Evolutionary conservation across 1,140 invertebrate species (phyloP), one percentile per base, ranked within the genome.

Genomic region (Pseudomyrmex sp.): DNA sequence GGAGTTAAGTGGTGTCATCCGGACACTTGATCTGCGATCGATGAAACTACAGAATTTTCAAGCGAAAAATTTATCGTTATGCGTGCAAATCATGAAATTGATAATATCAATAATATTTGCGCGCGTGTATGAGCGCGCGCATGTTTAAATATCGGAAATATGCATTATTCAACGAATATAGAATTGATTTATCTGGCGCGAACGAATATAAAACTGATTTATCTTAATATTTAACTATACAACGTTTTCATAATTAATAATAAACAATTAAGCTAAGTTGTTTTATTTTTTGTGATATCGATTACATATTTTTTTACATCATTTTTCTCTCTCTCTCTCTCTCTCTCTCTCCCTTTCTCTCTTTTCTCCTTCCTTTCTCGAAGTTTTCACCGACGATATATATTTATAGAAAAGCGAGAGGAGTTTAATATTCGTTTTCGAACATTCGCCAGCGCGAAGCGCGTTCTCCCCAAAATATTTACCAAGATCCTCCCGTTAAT

Each of bases 31-130:
- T 89, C 89, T 79, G 50, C 72, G 88, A 90, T 90, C 90, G 83
- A 90, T 88, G 87, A 89, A 90, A 91, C 90, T 86, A 84, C 85
- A 86, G 86, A 90, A 91, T 90, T 85, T 84, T 83, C 73, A 77
- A 80, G 83, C 63, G 86, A 83, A 87, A 77, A 88, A 86, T 84
- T 82, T 59, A 20, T 48, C 58, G 66, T 70, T 80, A 66, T 63
- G 48, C 72, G 72, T 75, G 70, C 50, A 63, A 69, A 70, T 75
- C 18, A 73, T 54, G 62, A 61, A 59, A 61, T 18, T 48, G 58
- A 46, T 70, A 70, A 48, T 35, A 35, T 77, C 26, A 4, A 4
- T 13, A 18, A 70, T 15, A 26, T 8, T 44, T 46, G 1, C 2
- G 8, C 10, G 58, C 10, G 58, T 70, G 5, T 35, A 35, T 35